Percentiles rank a stretch among this genome's conserved stretches.
Conservation (phyloP, 2,113 vertebrate genomes). For the Myotis brandtii region DNA sequence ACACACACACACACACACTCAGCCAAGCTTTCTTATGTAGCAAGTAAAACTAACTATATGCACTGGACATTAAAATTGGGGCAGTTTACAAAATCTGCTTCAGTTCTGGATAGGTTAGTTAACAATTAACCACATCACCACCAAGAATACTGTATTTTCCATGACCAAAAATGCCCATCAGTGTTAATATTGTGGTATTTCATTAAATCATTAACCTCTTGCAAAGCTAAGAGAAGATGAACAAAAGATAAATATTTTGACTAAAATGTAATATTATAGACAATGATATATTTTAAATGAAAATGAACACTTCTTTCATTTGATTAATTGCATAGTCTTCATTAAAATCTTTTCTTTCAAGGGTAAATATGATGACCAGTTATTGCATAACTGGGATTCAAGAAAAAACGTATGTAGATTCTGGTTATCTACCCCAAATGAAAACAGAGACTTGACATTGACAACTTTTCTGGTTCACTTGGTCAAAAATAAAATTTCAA, state of each 20-base stretch:
- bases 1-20: background rate
- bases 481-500: background rate
- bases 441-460: background rate
- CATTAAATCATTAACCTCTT: background rate
- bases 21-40: constrained; percentile 27
- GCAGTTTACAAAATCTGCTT: constrained; percentile 10
- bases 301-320: background rate
- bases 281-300: constrained; percentile 33
- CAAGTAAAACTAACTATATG: background rate
- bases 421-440: background rate
- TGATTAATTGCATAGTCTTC: background rate
- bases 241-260: constrained; percentile 11
- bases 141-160: background rate
- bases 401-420: background rate
- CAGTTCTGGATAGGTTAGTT: background rate
- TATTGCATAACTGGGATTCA: background rate
- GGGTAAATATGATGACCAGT: background rate
- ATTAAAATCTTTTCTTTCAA: constrained; percentile 8
- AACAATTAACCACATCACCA: background rate
- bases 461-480: background rate
- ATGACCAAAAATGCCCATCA: background rate
- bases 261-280: constrained; percentile 15
- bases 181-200: background rate
- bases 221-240: constrained; percentile 42
- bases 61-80: constrained; percentile 44